Base-by-base conservation (phyloP, 2,113 vertebrate genomes). In the Pachypanchax playfairii region DNA sequence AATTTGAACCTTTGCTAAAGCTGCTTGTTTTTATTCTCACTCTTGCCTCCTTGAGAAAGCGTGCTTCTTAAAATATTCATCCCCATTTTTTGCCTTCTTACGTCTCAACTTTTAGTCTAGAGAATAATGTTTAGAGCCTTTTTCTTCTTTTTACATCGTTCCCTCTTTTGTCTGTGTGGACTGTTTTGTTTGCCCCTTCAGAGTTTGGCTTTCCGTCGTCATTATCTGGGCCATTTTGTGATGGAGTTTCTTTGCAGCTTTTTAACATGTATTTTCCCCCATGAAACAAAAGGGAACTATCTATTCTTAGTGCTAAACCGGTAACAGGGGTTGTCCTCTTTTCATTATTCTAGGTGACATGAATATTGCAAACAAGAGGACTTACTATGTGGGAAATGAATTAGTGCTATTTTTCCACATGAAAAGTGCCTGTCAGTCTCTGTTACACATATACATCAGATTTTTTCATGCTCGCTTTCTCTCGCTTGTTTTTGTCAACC, bases 201-300 rank as follows among this genome's bases (percentile, higher is more conserved):
- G 79, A 78, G 70, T 75, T 73, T 49, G 64, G 64, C 69, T 73
- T 66, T 58, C 47, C 67, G 73, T 74, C 67, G 63, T 68, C 72
- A 49, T 73, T 84, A 89, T 90, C 76, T 89, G 84, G 86, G 87
- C 89, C 87, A 83, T 80, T 84, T 80, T 75, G 68, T 3, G 47
- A 22, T 10, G 59, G 70, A 78, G 65, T 73, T 71, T 65, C 50
- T 83, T 39, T 39, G 31, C 73, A n/a, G 49, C 46, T 82, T 73
- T 28, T 73, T 67, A 9, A 51, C 29, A 50, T 75, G 13, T 44
- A 25, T 13, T 38, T 25, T 12, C 2, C 12, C 25, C 10, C 43
- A 54, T 42, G 51, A 82, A 71, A 73, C 13, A 65, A 73, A 84
- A 69, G 59, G 53, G 62, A 59, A 58, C 21, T 65, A 55, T 73